A percentile compares a stretch with the other conserved stretches of the same genome.
Evolutionary conservation across 2,797 vertebrate genomes (phyloP).

Genomic region (Sibirionetta formosa): DNA sequence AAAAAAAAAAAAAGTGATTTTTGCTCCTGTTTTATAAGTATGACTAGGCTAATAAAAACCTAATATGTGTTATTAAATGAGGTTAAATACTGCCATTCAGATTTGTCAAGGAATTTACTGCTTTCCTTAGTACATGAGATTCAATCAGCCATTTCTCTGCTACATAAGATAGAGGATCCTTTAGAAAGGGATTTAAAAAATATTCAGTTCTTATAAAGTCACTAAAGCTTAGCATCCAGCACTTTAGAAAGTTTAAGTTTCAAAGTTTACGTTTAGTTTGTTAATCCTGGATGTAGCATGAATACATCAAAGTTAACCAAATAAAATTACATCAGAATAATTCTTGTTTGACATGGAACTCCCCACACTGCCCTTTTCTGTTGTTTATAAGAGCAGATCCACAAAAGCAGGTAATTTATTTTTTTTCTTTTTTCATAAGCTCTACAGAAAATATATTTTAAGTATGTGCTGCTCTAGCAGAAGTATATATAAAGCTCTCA

Average conservation of each 20-base stretch:
- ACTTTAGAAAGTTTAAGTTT: not conserved
- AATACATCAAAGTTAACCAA: not conserved
- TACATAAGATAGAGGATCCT: not conserved
- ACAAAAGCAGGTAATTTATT: not conserved
- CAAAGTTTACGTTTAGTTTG: not conserved
- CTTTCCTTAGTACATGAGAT: not conserved
- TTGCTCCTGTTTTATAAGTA: not conserved
- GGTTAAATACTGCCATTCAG: not conserved
- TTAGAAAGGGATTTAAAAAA: not conserved
- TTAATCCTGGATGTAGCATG: not conserved
- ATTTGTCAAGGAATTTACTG: not conserved
- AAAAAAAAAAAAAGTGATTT: not conserved
- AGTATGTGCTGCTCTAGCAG: not conserved
- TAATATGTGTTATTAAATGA: slow-evolving; percentile 7
- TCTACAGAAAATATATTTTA: not conserved
- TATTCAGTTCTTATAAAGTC: not conserved
- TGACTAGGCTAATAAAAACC: slow-evolving; percentile 11
- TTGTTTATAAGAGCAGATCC: not conserved
- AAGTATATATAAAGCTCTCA: not conserved
- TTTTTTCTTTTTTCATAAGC: not conserved
- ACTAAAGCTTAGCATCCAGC: not conserved
- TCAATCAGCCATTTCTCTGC: not conserved
- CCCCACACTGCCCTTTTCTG: not conserved
- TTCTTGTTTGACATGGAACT: not conserved
- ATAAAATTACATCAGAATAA: not conserved